Conservation (phyloP, 2,888 invertebrate species). For the Chrysomela aeneicollis region DNA sequence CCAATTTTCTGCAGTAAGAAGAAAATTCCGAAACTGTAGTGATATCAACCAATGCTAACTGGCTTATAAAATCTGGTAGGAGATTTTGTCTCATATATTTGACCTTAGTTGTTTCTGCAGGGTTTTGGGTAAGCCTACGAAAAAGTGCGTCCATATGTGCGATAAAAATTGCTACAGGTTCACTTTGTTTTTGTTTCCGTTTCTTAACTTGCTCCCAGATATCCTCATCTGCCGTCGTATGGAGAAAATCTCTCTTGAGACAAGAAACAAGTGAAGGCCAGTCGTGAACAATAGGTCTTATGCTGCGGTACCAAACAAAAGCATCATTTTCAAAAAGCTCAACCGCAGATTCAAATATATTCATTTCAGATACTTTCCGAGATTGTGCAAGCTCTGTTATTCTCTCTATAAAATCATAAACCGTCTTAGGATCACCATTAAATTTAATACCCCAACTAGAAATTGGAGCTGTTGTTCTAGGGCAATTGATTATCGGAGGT, state of each 20-base stretch:
- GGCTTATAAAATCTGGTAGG: not conserved
- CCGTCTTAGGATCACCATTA: too few species aligned
- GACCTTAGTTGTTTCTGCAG: constrained; percentile 11
- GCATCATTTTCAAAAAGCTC: not conserved
- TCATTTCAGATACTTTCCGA: too few species aligned
- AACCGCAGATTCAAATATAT: too few species aligned
- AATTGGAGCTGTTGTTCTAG: too few species aligned
- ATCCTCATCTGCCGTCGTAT: constrained; percentile 9
- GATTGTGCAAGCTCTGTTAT: too few species aligned
- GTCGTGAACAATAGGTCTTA: not conserved
- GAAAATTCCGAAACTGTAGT: not conserved
- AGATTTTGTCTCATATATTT: constrained; percentile 8
- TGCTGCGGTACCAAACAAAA: constrained; percentile 4
- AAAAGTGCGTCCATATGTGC: constrained; percentile 9
- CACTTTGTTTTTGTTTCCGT: constrained; percentile 8
- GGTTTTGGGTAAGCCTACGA: not conserved
- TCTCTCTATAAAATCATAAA: too few species aligned
- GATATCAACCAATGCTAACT: constrained; percentile 13
- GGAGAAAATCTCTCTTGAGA: constrained; percentile 21
- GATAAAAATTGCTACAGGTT: constrained; percentile 17
- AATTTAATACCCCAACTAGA: too few species aligned
- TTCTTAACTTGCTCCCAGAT: constrained; percentile 23
- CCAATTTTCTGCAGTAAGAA: not conserved
- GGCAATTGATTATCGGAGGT: too few species aligned
- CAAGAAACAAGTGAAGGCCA: constrained; percentile 10